phyloP scores from a whole-genome alignment of 2,888 invertebrate species.

The Nowickia ferox region DNA sequence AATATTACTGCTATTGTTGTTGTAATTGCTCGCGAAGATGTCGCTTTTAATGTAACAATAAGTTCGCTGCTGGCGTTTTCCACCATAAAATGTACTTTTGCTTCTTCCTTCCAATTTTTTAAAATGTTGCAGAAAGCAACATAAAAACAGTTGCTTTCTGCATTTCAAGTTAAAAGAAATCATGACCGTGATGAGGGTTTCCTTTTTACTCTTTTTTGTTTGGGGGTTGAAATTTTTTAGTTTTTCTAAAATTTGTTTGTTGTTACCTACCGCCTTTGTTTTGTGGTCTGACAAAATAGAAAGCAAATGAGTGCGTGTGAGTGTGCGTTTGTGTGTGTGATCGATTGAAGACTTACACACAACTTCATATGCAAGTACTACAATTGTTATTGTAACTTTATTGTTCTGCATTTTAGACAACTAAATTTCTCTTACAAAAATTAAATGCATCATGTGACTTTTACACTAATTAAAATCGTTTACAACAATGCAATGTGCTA shows the following conservation, averaged over 20 bases:
- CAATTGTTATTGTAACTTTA: slow-evolving; percentile 26
- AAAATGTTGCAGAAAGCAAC: slow-evolving; percentile 18
- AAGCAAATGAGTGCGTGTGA: neutral
- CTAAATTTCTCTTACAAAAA: slow-evolving; percentile 24
- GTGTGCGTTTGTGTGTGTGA: neutral
- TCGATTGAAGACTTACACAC: neutral
- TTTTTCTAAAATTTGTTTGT: slow-evolving; percentile 33
- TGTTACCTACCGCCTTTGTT: slow-evolving; percentile 58
- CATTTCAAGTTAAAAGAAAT: slow-evolving; percentile 27
- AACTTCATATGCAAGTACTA: neutral
- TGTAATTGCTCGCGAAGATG: neutral
- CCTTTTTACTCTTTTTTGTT: slow-evolving; percentile 20
- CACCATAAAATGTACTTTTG: neutral
- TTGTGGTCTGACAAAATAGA: slow-evolving; percentile 45
- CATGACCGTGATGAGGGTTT: slow-evolving; percentile 12
- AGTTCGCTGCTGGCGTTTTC: slow-evolving; percentile 22
- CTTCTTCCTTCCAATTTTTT: neutral
- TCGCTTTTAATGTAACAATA: slow-evolving; percentile 43
- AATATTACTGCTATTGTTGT: neutral
- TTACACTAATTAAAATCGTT: slow-evolving; percentile 65
- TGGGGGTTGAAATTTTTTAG: slow-evolving; percentile 33
- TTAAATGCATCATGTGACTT: slow-evolving; percentile 66
- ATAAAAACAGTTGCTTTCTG: slow-evolving; percentile 8
- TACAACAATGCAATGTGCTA: slow-evolving; percentile 26
- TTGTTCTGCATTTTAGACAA: slow-evolving; percentile 24